Percentiles rank a stretch among this genome's conserved stretches.
Evolutionary conservation across 2,888 invertebrate species (phyloP).

Genomic region (Pheosia tremula): DNA sequence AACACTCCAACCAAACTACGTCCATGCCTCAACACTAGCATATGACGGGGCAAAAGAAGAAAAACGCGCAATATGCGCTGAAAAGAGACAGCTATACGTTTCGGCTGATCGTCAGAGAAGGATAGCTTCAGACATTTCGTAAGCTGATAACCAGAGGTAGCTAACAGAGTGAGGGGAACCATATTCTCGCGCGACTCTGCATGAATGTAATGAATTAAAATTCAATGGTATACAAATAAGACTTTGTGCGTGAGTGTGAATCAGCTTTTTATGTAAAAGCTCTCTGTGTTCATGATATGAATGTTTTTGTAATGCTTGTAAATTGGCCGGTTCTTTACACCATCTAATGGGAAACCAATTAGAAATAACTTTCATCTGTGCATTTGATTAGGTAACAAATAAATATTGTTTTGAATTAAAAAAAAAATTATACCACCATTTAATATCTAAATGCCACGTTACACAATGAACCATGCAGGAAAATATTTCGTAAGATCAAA

Average conservation of each 20-base stretch:
- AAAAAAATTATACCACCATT: slow-evolving; percentile 2
- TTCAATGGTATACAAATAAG: slow-evolving; percentile 71
- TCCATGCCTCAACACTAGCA: slow-evolving; percentile 71
- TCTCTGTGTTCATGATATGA: slow-evolving; percentile 37
- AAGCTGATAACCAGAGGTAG: slow-evolving; percentile 83
- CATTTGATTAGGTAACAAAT: background rate
- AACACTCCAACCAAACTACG: slow-evolving; percentile 64
- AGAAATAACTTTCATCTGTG: slow-evolving; percentile 23
- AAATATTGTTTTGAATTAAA: background rate
- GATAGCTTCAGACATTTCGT: slow-evolving; percentile 79
- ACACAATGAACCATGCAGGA: slow-evolving; percentile 56
- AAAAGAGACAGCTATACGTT: slow-evolving; percentile 73
- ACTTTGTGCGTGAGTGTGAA: slow-evolving; percentile 65
- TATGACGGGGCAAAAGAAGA: slow-evolving; percentile 83
- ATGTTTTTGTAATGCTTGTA: slow-evolving; percentile 23
- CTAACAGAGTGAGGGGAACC: slow-evolving; percentile 81
- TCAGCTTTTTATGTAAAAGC: slow-evolving; percentile 59
- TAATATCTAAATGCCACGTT: slow-evolving; percentile 32
- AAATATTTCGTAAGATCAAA: slow-evolving; percentile 63
- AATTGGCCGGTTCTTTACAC: slow-evolving; percentile 19
- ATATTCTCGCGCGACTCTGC: slow-evolving; percentile 80
- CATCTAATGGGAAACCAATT: slow-evolving; percentile 46
- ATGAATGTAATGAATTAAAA: slow-evolving; percentile 83
- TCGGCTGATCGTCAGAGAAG: slow-evolving; percentile 65
- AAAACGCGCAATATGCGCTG: slow-evolving; percentile 81